Percentiles rank a stretch among this genome's conserved stretches.
Evolutionary conservation across 2,797 vertebrate species (phyloP).

Genomic region (Natrix natrix): DNA sequence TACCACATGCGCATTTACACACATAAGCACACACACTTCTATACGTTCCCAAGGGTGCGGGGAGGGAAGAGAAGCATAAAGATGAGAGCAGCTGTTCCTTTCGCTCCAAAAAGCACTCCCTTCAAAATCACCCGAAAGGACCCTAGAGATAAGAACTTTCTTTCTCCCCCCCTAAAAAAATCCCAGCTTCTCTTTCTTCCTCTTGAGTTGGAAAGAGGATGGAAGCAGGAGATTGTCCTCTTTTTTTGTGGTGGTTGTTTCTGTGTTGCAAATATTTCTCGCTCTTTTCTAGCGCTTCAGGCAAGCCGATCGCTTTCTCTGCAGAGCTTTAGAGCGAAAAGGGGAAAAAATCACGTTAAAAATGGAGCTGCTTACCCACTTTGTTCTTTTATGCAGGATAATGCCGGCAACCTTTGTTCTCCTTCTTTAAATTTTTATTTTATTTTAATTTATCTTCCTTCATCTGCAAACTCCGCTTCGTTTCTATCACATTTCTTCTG

Average conservation of each 20-base stretch:
- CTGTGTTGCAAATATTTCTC: neutral
- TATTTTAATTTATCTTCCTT: constrained; percentile 9
- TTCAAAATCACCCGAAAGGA: neutral
- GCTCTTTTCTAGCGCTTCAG: neutral
- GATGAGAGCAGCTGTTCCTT: neutral
- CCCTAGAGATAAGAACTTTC: neutral
- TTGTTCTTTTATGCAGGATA: neutral
- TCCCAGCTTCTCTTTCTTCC: constrained; percentile 7
- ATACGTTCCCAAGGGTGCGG: neutral
- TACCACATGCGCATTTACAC: neutral
- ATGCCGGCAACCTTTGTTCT: constrained; percentile 35
- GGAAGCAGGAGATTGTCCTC: neutral
- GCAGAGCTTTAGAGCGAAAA: neutral
- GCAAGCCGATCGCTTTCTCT: neutral
- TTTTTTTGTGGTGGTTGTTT: neutral
- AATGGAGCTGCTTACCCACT: neutral
- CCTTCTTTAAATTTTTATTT: neutral
- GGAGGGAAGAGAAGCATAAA: neutral
- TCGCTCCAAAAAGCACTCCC: neutral
- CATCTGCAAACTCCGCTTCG: constrained; percentile 37
- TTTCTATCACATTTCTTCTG: constrained; percentile 51
- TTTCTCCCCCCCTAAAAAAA: neutral
- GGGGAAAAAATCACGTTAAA: too few relatives aligned
- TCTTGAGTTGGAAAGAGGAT: constrained; percentile 5
- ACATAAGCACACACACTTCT: neutral